Conservation (phyloP, 1,140 invertebrate species). For the Leptopilina clavipes region DNA sequence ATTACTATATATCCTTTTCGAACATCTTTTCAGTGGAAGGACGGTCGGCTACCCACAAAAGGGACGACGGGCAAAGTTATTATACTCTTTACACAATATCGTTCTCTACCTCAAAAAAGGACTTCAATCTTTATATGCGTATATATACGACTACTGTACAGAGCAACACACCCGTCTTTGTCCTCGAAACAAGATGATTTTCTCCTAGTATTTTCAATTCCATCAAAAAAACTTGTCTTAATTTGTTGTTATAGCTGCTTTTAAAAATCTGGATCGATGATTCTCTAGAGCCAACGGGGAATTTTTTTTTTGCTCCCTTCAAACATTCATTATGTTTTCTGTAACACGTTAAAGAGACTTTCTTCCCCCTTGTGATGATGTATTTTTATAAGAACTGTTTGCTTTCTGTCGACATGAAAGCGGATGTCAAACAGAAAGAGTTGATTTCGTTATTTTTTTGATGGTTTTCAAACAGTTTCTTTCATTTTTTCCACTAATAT, state of each 20-base stretch:
- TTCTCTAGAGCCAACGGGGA: constrained; percentile 55
- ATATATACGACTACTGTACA: not conserved
- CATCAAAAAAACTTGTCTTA: constrained; percentile 56
- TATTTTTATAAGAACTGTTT: not conserved
- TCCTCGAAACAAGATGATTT: constrained; percentile 23
- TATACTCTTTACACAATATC: constrained; percentile 73
- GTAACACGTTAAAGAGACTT: constrained; percentile 58
- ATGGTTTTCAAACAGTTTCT: too few species aligned
- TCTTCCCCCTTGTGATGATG: not conserved
- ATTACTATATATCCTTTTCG: constrained; percentile 52
- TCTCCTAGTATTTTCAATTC: not conserved
- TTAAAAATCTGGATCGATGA: constrained; percentile 56
- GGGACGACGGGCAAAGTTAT: constrained; percentile 65
- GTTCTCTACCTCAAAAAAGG: constrained; percentile 59
- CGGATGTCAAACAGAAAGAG: too few species aligned
- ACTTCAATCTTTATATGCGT: not conserved
- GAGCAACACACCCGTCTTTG: not conserved
- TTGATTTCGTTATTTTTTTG: too few species aligned
- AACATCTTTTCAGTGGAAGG: constrained; percentile 68
- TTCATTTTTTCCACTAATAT: too few species aligned
- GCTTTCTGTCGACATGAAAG: too few species aligned
- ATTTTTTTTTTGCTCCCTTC: constrained; percentile 43
- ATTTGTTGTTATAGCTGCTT: constrained; percentile 73
- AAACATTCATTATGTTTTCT: constrained; percentile 74
- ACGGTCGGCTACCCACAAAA: constrained; percentile 74